Percentiles rank a stretch among this genome's conserved stretches.
phyloP scores from a whole-genome alignment of 2,888 invertebrate genomes.

The Caenorhabditis wallacei region DNA sequence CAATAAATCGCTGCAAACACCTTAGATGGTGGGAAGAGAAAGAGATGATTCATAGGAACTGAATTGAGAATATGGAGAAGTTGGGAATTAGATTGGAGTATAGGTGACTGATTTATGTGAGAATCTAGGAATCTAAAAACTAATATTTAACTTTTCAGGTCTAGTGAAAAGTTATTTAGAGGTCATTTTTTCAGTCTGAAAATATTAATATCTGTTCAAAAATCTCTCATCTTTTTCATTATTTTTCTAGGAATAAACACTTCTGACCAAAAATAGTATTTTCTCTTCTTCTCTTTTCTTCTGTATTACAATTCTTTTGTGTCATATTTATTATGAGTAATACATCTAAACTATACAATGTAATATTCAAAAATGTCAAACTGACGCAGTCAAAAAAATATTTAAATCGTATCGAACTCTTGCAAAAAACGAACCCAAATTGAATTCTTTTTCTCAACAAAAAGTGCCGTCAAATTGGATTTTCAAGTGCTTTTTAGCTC shows the following conservation, averaged over 20 bases:
- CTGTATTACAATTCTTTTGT: neutral
- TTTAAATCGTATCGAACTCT: constrained; percentile 23
- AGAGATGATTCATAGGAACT: neutral
- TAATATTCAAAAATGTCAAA: constrained; percentile 5
- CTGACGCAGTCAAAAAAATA: constrained; percentile 25
- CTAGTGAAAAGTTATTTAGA: too few relatives aligned
- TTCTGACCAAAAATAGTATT: neutral
- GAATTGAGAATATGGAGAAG: neutral
- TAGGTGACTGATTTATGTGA: neutral
- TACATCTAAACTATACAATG: constrained; percentile 17
- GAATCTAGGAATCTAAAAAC: too few relatives aligned
- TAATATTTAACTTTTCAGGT: too few relatives aligned
- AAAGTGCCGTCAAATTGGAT: constrained; percentile 46
- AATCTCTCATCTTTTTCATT: neutral
- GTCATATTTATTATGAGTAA: constrained; percentile 22
- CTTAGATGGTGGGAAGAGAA: constrained; percentile 7
- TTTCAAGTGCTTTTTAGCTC: constrained; percentile 45
- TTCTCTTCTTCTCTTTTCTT: neutral
- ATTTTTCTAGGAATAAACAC: neutral
- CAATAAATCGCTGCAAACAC: constrained; percentile 53
- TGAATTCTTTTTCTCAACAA: constrained; percentile 30
- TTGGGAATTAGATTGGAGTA: neutral
- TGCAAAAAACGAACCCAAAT: constrained; percentile 23
- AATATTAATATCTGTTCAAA: neutral
- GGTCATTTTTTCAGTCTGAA: too few relatives aligned